A percentile compares a stretch with the other conserved stretches of the same genome.
Evolutionary conservation across 2,888 invertebrate species (phyloP).

Genomic region (Melinaea marsaeus): DNA sequence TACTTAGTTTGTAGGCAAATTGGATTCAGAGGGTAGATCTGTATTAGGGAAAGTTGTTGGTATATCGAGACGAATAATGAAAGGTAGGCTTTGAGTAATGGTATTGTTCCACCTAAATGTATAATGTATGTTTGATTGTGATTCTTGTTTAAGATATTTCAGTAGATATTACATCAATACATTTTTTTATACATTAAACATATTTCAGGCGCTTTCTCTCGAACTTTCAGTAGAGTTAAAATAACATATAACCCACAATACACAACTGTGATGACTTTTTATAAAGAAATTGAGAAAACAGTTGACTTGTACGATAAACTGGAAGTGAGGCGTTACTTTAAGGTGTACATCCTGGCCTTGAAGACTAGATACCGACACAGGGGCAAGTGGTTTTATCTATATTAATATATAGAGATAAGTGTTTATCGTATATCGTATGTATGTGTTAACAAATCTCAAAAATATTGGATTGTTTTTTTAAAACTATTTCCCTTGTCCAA

Average conservation of each 20-base stretch:
- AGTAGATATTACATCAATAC: not conserved
- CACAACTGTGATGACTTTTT: constrained; percentile 55
- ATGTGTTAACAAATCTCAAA: no score
- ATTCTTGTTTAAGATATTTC: not conserved
- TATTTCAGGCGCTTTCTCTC: constrained; percentile 59
- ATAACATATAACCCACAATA: constrained; percentile 61
- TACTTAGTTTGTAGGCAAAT: constrained; percentile 61
- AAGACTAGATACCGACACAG: constrained; percentile 63
- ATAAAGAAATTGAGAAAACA: constrained; percentile 58
- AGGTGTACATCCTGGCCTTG: constrained; percentile 63
- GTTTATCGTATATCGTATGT: no score
- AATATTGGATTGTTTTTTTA: no score
- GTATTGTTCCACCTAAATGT: constrained; percentile 24
- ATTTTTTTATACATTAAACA: not conserved
- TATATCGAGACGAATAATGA: constrained; percentile 25
- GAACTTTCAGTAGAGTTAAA: constrained; percentile 70
- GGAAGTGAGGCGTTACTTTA: constrained; percentile 57
- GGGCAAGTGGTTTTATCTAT: constrained; percentile 42
- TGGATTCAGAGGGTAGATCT: constrained; percentile 69
- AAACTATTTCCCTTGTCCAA: no score
- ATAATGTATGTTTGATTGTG: constrained; percentile 6
- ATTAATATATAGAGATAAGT: not conserved
- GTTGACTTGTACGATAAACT: constrained; percentile 53
- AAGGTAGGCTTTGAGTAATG: constrained; percentile 30
- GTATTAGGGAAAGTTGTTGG: constrained; percentile 50